Conservation (phyloP, 64 coral and sea anemone species). For the Hydrozoanthus tunicans region DNA sequence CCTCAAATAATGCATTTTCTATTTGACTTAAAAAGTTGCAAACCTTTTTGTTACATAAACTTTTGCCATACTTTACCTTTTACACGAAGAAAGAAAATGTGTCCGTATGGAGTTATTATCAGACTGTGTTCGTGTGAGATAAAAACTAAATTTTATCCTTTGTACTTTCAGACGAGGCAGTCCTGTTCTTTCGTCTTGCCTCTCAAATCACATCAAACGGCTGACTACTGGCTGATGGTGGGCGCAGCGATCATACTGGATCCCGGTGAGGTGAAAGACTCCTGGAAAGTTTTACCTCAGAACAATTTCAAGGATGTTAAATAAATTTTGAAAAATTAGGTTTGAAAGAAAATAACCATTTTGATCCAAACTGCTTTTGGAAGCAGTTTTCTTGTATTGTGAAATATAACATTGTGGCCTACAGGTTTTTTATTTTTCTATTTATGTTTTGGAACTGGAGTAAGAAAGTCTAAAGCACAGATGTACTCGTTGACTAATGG, state of each 20-base stretch:
- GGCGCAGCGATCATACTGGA: slow-evolving; percentile 25
- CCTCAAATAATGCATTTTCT: too few species aligned
- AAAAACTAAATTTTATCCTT: background rate
- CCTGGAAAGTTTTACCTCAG: slow-evolving; percentile 48
- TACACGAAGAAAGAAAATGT: too few species aligned
- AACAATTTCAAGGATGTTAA: background rate
- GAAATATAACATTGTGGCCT: background rate
- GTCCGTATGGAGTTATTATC: background rate
- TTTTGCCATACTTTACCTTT: too few species aligned
- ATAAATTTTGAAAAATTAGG: background rate
- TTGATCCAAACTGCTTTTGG: background rate
- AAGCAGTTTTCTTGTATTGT: slow-evolving; percentile 29
- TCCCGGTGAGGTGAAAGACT: slow-evolving; percentile 34
- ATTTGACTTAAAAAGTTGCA: too few species aligned
- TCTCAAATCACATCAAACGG: background rate
- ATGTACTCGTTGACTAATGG: background rate
- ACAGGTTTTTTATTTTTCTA: slow-evolving; percentile 45
- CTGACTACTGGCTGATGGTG: slow-evolving; percentile 30
- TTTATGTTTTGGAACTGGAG: background rate
- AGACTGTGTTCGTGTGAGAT: background rate
- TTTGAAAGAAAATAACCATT: background rate
- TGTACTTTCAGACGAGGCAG: slow-evolving; percentile 28
- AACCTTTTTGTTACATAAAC: too few species aligned
- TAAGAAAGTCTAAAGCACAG: slow-evolving; percentile 21
- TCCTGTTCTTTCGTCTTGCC: slow-evolving; percentile 25